Conservation (phyloP, 1,140 invertebrate genomes). For the Drosophila navojoa region DNA sequence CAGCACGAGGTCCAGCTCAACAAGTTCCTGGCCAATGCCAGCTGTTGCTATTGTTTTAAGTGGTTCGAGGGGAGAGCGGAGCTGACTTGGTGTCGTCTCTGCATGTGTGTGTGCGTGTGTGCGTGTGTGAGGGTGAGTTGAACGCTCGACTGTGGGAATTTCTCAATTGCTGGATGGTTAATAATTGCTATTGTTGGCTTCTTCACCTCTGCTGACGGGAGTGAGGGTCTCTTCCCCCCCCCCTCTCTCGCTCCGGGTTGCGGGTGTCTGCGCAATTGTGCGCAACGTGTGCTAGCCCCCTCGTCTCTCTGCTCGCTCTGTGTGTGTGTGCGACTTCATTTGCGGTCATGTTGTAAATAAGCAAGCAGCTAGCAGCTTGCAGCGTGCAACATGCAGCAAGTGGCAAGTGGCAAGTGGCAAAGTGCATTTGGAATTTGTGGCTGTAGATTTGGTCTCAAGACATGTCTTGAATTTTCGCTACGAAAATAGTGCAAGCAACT, state of each 20-base stretch:
- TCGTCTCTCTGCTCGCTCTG: background rate
- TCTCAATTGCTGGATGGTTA: constrained; percentile 80
- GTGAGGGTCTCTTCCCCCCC: background rate
- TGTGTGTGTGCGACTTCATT: constrained; percentile 58
- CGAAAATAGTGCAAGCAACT: constrained; percentile 1
- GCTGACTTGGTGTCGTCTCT: background rate
- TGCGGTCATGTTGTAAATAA: constrained; percentile 62
- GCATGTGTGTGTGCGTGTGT: constrained; percentile 31
- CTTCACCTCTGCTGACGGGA: constrained; percentile 55
- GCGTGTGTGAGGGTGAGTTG: constrained; percentile 43
- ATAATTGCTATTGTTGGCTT: constrained; percentile 82
- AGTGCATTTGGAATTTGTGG: constrained; percentile 32
- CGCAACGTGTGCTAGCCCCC: constrained; percentile 50
- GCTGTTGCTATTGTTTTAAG: constrained; percentile 65
- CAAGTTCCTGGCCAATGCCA: constrained; percentile 62
- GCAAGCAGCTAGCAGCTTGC: background rate
- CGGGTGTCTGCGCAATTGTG: constrained; percentile 72
- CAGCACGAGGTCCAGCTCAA: constrained; percentile 70
- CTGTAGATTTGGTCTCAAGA: constrained; percentile 14
- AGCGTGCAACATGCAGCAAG: background rate
- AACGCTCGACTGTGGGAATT: constrained; percentile 75
- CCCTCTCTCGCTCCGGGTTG: background rate
- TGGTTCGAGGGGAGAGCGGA: background rate
- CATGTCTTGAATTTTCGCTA: constrained; percentile 10
- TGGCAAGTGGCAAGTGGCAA: constrained; percentile 23